Percentiles rank a stretch among this genome's conserved stretches.
phyloP scores from a whole-genome alignment of 2,888 invertebrate genomes.

The Drosophila birchii region DNA sequence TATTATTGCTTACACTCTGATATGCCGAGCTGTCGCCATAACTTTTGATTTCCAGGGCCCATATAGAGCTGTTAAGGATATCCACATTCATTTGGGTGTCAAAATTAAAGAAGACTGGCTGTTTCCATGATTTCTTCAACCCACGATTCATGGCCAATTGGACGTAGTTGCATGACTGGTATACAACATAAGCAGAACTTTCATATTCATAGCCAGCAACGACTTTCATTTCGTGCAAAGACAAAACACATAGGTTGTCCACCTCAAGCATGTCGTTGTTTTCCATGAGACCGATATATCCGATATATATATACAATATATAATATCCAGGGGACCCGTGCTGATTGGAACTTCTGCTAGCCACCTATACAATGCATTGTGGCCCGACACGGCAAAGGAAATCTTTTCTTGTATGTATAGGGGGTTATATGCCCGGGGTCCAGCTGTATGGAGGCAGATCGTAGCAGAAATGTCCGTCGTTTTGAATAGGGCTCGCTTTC shows the following conservation, averaged over 20 bases:
- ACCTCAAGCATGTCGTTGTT: constrained; percentile 11
- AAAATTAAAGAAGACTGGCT: not conserved
- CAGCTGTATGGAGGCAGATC: constrained; percentile 27
- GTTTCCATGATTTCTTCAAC: not conserved
- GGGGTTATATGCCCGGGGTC: constrained; percentile 17
- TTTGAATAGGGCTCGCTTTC: constrained; percentile 1
- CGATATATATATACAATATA: no score
- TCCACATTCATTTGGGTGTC: not conserved
- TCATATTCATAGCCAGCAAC: constrained; percentile 2
- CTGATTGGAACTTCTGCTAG: constrained; percentile 5
- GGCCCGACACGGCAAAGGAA: constrained; percentile 16
- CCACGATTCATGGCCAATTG: not conserved
- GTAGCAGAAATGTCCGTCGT: constrained; percentile 16
- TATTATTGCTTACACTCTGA: not conserved
- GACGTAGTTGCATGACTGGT: not conserved
- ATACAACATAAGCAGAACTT: no score
- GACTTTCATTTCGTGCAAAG: constrained; percentile 15
- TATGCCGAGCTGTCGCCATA: not conserved
- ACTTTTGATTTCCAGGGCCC: not conserved
- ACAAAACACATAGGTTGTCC: constrained; percentile 12
- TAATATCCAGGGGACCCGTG: constrained; percentile 5
- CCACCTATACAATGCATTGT: constrained; percentile 23
- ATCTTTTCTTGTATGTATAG: constrained; percentile 25
- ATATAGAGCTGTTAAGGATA: not conserved
- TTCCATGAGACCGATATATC: constrained; percentile 6